Base-by-base conservation (phyloP, 2,797 vertebrate genomes). In the Lophius americanus region DNA sequence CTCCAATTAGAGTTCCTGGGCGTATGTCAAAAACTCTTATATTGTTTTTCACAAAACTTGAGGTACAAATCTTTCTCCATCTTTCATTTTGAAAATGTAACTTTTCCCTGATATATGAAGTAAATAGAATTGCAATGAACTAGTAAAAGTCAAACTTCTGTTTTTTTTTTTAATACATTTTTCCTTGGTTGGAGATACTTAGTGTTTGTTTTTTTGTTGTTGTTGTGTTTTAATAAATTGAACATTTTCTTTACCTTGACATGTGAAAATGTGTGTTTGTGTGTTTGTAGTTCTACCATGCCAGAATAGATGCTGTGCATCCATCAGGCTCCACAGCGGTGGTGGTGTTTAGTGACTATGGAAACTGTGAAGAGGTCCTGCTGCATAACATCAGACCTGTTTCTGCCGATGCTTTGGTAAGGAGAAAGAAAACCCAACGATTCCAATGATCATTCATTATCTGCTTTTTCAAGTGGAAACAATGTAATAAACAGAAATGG, bases 351-450 rank as follows among this genome's bases (percentile, higher is more conserved):
- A 94, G 95, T 66, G 98, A 98, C 80, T 99, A 98, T 72, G 98
- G 98, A 72, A 99, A 99, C 93, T 99, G 98, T 47, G 98, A 99
- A 94, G 98, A 99, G 82, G 96, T 99, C 67, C 95, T 99, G 76
- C 94, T 99, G 81, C 95, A 96, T 86, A 98, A 97, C 94, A 96
- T 99, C 90, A 96, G 94, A 83, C 95, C 97, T 63, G 74, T 96
- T 85, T 86, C 95, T 73, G 91, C 94, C 86, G 96, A 97, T 68
- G 82, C 89, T 8, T 93, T 96, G 96, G 98, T 99, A 94, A 91
- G 96, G 86, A 88, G 76, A 60, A 58, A 51, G 9, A 62, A 57
- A 23, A 51, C 32, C 10, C 5, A 9, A 38, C 3, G 23, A 23
- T 23, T 4, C 0, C 35, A 46, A 35, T 7, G 1, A 53, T 47